Conservation (phyloP, 2,113 vertebrate genomes). For the Festucalex cinctus region DNA sequence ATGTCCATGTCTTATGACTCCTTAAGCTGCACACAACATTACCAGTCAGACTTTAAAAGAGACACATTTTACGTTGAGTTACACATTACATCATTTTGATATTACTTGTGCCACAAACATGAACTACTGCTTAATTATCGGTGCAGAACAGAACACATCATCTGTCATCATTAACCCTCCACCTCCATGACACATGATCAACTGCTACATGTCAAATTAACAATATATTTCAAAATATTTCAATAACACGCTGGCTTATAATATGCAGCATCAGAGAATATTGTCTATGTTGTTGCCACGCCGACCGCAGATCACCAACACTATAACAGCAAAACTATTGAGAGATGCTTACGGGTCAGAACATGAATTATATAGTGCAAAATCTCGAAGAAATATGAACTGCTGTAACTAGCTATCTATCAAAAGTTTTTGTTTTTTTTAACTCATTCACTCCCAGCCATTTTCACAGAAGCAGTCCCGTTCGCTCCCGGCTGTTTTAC, state of each 20-base stretch:
- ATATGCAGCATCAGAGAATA: neutral
- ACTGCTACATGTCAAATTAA: neutral
- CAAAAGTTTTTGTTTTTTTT: too few relatives aligned
- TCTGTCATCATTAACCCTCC: constrained; percentile 9
- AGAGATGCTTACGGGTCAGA: neutral
- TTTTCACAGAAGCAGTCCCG: too few relatives aligned
- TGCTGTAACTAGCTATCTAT: too few relatives aligned
- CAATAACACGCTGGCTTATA: neutral
- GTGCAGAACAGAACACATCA: constrained; percentile 33
- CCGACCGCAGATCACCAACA: neutral
- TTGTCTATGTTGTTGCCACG: neutral
- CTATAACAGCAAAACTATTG: neutral
- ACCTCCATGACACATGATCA: constrained; percentile 9
- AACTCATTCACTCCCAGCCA: too few relatives aligned
- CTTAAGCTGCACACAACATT: neutral
- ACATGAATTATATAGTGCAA: neutral
- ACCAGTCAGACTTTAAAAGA: neutral
- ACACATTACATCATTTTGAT: constrained; percentile 24
- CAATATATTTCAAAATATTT: neutral
- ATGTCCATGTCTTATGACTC: neutral
- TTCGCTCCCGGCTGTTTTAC: too few relatives aligned
- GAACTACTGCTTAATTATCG: constrained; percentile 47
- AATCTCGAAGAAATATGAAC: neutral
- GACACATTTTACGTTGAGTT: neutral
- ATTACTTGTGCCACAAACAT: constrained; percentile 27